phyloP scores from a whole-genome alignment of 2,113 vertebrate genomes.

The Henicopernis longicauda region DNA sequence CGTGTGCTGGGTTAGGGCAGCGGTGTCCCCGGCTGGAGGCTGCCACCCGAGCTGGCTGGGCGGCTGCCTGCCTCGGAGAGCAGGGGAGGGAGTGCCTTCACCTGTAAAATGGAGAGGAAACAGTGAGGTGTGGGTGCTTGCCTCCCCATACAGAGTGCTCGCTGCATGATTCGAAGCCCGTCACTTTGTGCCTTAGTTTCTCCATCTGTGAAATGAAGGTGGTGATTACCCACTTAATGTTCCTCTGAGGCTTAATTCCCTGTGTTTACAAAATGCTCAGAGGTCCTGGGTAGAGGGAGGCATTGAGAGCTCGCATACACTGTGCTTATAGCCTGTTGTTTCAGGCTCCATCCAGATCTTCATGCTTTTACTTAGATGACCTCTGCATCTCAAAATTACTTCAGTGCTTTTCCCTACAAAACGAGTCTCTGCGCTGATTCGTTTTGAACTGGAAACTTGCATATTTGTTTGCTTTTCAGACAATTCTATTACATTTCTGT shows the following conservation, averaged over 20 bases:
- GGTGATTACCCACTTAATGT: neutral
- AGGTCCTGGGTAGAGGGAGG: neutral
- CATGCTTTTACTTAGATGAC: neutral
- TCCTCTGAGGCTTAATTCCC: neutral
- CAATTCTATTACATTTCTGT: neutral
- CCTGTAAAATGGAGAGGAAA: too few relatives aligned
- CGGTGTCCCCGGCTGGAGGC: accelerated
- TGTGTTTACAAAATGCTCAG: neutral
- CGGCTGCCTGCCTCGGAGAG: neutral
- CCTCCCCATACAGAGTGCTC: neutral
- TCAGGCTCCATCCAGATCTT: neutral
- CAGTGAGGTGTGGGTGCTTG: neutral
- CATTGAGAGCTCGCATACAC: accelerated
- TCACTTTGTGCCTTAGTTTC: neutral
- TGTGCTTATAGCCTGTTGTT: neutral
- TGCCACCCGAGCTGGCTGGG: neutral
- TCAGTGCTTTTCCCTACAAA: neutral
- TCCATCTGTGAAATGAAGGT: neutral
- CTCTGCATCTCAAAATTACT: neutral
- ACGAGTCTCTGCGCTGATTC: neutral
- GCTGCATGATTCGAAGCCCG: accelerated
- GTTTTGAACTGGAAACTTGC: neutral
- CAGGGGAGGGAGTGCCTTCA: neutral
- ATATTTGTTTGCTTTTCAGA: slow-evolving; percentile 28
- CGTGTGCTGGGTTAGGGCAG: neutral